phyloP scores from a whole-genome alignment of 2,888 invertebrate genomes.

The Myopa testacea region DNA sequence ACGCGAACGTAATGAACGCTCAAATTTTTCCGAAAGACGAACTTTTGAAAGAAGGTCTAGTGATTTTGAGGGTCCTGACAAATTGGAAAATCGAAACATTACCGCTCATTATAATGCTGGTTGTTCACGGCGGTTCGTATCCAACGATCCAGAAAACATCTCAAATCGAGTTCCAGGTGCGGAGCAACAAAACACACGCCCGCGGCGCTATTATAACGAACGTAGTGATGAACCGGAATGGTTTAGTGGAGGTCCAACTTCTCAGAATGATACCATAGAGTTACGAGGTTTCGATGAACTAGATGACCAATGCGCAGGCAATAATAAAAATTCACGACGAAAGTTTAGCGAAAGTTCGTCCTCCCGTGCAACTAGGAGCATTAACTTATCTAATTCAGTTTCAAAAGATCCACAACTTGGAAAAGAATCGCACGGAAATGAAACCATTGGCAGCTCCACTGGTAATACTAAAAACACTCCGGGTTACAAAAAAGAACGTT shows the following conservation, averaged over 20 bases:
- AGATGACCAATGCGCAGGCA: slow-evolving; percentile 59
- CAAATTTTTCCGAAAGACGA: slow-evolving; percentile 70
- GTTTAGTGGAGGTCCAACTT: slow-evolving; percentile 90
- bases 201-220: slow-evolving; percentile 63
- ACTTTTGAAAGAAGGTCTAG: slow-evolving; percentile 71
- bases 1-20: slow-evolving; percentile 44
- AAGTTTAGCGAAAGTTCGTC: slow-evolving; percentile 45
- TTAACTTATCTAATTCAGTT: slow-evolving; percentile 41
- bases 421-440: slow-evolving; percentile 26
- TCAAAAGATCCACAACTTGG: slow-evolving; percentile 37
- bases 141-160: slow-evolving; percentile 49
- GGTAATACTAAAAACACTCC: neutral
- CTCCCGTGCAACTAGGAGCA: slow-evolving; percentile 43
- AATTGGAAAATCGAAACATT: slow-evolving; percentile 53
- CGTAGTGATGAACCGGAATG: slow-evolving; percentile 89
- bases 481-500: neutral
- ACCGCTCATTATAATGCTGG: slow-evolving; percentile 29
- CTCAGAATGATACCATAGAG: slow-evolving; percentile 92
- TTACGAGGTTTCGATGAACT: slow-evolving; percentile 89
- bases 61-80: slow-evolving; percentile 44
- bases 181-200: slow-evolving; percentile 13
- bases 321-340: slow-evolving; percentile 27
- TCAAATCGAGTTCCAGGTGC: slow-evolving; percentile 24
- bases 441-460: slow-evolving; percentile 36
- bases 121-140: slow-evolving; percentile 46